Conservation (phyloP, 2,888 invertebrate species). For the Cantharis lateralis region DNA sequence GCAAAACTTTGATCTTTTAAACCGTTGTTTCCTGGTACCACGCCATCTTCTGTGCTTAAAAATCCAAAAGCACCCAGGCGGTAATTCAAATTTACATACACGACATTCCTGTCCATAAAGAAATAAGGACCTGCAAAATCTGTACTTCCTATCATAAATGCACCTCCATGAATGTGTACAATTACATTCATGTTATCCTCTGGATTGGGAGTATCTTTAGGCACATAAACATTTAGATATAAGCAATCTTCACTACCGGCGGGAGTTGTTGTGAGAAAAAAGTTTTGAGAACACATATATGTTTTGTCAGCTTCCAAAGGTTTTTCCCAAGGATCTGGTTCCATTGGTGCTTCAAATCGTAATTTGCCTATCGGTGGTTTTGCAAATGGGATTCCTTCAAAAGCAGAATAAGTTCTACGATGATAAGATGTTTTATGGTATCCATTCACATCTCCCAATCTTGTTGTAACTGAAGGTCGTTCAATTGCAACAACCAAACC, state of each 20-base stretch:
- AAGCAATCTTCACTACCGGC: background rate
- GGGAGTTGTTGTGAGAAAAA: background rate
- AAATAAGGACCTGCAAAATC: background rate
- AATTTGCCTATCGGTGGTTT: background rate
- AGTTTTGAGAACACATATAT: background rate
- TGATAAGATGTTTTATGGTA: background rate
- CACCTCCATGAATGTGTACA: background rate
- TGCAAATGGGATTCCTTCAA: background rate
- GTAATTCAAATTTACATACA: background rate
- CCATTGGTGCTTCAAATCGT: background rate
- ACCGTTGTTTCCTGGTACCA: slow-evolving; percentile 59
- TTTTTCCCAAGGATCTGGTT: background rate
- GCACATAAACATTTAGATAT: background rate
- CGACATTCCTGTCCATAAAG: background rate
- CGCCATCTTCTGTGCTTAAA: background rate
- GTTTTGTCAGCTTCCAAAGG: background rate
- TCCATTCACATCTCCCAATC: background rate
- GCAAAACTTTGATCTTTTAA: slow-evolving; percentile 61
- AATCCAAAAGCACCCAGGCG: background rate
- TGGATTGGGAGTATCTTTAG: background rate
- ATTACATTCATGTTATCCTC: background rate
- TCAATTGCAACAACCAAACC: background rate
- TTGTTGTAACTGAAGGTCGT: background rate
- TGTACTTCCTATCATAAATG: background rate
- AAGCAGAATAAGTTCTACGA: background rate